These are phyloP conservation scores for Chloroceryle amazona DNA, from an alignment of 2,797 vertebrate genomes.

Conservation along the genomic window DNA sequence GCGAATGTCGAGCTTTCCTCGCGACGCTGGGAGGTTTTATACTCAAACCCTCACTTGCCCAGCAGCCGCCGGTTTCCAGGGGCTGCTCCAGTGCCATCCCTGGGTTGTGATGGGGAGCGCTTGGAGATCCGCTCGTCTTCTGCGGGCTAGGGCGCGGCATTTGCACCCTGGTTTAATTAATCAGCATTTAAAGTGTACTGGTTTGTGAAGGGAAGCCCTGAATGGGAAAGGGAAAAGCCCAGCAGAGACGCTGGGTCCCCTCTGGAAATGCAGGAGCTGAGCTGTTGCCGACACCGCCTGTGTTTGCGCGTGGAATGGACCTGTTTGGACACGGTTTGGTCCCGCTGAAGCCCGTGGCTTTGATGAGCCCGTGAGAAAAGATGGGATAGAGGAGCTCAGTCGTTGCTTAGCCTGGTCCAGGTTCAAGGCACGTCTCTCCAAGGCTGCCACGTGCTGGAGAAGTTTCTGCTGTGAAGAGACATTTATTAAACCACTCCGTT, in stretches of 20 bases:
- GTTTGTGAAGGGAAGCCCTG: background rate
- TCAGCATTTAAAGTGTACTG: accelerated
- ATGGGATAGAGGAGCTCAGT: background rate
- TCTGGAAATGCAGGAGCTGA: background rate
- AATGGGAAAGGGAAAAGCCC: background rate
- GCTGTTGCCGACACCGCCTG: accelerated
- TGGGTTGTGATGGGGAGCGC: background rate
- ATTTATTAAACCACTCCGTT: background rate
- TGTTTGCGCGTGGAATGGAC: accelerated
- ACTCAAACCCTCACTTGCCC: background rate
- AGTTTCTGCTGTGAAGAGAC: background rate
- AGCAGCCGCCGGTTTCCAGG: background rate
- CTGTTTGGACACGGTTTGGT: accelerated
- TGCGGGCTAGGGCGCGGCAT: background rate
- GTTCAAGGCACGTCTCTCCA: accelerated
- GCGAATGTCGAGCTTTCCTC: background rate
- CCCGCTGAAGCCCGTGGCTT: accelerated
- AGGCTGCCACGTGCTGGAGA: background rate
- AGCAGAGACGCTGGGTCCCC: accelerated
- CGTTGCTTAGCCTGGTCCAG: background rate
- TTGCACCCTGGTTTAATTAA: background rate
- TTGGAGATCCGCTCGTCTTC: background rate
- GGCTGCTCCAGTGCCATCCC: background rate
- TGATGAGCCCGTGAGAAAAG: background rate
- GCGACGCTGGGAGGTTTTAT: background rate